Evolutionary conservation across 2,797 vertebrate genomes (phyloP).

Genomic region (Synanceia verrucosa): DNA sequence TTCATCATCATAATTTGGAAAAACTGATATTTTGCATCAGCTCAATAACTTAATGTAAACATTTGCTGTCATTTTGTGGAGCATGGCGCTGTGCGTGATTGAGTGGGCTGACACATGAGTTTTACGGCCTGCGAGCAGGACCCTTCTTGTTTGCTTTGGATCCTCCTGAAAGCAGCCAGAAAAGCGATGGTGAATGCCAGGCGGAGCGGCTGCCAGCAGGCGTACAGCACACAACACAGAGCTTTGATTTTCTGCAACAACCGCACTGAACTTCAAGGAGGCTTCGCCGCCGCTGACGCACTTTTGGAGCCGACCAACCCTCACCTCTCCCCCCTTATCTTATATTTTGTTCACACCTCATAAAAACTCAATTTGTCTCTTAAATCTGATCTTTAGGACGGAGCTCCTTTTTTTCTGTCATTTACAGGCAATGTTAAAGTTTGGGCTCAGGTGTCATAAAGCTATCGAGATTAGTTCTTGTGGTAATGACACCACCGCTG

Average conservation of each 20-base stretch:
- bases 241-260: slow-evolving; percentile 49
- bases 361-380: slow-evolving; percentile 44
- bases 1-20: no score
- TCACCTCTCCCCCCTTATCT: slow-evolving; percentile 17
- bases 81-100: slow-evolving; percentile 1
- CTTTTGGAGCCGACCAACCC: slow-evolving; percentile 3
- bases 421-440: slow-evolving; percentile 32
- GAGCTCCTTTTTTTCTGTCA: slow-evolving; percentile 22
- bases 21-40: neutral
- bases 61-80: slow-evolving; percentile 1
- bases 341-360: slow-evolving; percentile 51
- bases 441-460: neutral
- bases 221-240: slow-evolving; percentile 44
- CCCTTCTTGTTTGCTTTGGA: slow-evolving; percentile 74
- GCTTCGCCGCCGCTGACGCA: slow-evolving; percentile 31
- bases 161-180: slow-evolving; percentile 62
- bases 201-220: slow-evolving; percentile 60
- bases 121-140: slow-evolving; percentile 59
- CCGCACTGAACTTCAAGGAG: slow-evolving; percentile 53
- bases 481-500: neutral
- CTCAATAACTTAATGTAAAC: slow-evolving; percentile 7
- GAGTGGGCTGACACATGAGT: slow-evolving; percentile 49
- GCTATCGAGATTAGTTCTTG: neutral
- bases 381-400: slow-evolving; percentile 8
- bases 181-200: slow-evolving; percentile 45